phyloP scores from a whole-genome alignment of 2,113 vertebrate species.

The Pangasianodon gigas region DNA sequence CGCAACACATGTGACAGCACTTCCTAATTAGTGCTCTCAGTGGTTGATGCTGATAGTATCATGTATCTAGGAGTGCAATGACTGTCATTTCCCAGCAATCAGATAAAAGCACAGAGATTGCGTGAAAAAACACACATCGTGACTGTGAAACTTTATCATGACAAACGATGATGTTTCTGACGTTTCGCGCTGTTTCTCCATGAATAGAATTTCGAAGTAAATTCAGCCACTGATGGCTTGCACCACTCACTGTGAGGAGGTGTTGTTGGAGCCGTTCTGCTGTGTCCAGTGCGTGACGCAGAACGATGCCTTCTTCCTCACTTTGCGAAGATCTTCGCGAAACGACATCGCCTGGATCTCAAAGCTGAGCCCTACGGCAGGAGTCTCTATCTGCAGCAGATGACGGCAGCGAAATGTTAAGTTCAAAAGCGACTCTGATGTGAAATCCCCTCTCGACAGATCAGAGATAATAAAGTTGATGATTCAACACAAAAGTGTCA shows the following conservation, averaged over 20 bases:
- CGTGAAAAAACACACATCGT: not conserved
- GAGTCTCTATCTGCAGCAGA: slow-evolving; percentile 25
- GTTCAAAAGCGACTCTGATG: slow-evolving; percentile 36
- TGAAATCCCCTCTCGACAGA: slow-evolving; percentile 49
- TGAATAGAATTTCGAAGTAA: not conserved
- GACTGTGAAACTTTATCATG: not conserved
- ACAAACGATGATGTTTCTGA: not conserved
- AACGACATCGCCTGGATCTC: slow-evolving; percentile 14
- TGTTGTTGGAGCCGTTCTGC: slow-evolving; percentile 20
- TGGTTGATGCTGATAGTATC: slow-evolving; percentile 44
- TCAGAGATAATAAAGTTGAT: slow-evolving; percentile 23
- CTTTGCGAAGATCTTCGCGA: slow-evolving; percentile 27
- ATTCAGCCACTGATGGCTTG: not conserved
- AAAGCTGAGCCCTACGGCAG: not conserved
- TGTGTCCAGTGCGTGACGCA: slow-evolving; percentile 17
- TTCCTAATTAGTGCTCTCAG: slow-evolving; percentile 14
- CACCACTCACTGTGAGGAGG: slow-evolving; percentile 22
- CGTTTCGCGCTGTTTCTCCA: not conserved
- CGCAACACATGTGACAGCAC: not conserved
- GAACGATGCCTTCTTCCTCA: slow-evolving; percentile 20
- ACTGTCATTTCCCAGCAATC: slow-evolving; percentile 62
- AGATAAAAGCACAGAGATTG: slow-evolving; percentile 62
- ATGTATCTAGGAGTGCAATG: slow-evolving; percentile 43
- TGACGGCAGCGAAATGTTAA: slow-evolving; percentile 39
- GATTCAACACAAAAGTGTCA: slow-evolving; percentile 27